Evolutionary conservation across 2,113 vertebrate genomes (phyloP).

Genomic region (Calidris pygmaea): DNA sequence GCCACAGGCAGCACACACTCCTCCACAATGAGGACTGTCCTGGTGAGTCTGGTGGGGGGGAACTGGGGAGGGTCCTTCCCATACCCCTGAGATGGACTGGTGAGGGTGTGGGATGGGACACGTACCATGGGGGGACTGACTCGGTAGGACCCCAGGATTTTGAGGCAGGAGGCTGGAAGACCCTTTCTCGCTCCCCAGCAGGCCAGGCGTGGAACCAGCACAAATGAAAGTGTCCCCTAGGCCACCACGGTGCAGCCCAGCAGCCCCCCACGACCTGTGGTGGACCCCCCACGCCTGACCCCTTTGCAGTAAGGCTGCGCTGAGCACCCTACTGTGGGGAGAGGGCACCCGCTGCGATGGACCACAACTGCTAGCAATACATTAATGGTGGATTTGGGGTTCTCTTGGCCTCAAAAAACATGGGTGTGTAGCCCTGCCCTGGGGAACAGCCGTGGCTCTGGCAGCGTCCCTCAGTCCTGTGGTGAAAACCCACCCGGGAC

Average conservation of each 20-base stretch:
- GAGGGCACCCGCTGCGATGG: fast-evolving
- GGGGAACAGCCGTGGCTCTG: fast-evolving
- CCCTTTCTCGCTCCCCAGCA: not conserved
- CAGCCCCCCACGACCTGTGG: not conserved
- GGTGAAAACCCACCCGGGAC: fast-evolving
- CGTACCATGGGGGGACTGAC: fast-evolving
- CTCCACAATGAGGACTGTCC: not conserved
- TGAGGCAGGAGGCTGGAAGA: not conserved
- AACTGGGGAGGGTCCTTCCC: not conserved
- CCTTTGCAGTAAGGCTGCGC: fast-evolving
- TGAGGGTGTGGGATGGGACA: too few species aligned
- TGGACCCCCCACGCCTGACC: not conserved
- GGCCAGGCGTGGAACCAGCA: fast-evolving
- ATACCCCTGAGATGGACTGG: fast-evolving
- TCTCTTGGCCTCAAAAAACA: not conserved
- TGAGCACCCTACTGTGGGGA: fast-evolving
- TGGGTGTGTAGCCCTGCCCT: fast-evolving
- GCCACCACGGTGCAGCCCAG: fast-evolving
- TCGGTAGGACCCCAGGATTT: not conserved
- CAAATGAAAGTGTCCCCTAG: fast-evolving
- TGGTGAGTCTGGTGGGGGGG: fast-evolving
- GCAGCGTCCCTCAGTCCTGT: too few species aligned
- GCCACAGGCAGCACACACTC: not conserved
- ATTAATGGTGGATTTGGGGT: fast-evolving
- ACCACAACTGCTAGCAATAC: not conserved